Evolutionary conservation across 2,797 vertebrate species (phyloP), one percentile per base, ranked within the genome.

Genomic region (Acanthis flammea): DNA sequence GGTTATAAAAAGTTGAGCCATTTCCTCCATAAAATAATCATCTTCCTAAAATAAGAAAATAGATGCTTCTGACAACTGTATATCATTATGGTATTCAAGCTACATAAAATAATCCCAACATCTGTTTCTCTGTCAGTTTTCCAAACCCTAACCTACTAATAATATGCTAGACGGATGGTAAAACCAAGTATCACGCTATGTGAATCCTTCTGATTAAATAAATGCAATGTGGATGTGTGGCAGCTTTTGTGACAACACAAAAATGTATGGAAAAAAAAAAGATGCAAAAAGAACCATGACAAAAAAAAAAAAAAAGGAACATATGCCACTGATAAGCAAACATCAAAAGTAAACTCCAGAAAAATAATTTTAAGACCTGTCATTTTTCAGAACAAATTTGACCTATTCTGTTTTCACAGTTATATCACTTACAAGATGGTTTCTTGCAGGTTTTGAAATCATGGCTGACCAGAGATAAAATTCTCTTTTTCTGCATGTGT

Each of bases 81-180:
- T 84, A 87, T 95, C 87, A 78, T 96, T 94, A 80, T 81, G 65
- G 82, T 95, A 90, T 94, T 94, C 94, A 91, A 95, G 83, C 84
- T 91, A 93, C 67, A 68, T 76, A 83, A 82, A 94, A 91, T 97
- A 96, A 96, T 96, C 37, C 48, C 82, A 96, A 97, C 96, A 97
- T 97, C 97, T 97, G 96, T 85, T 97, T 95, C 95, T 97, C 90
- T 97, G 95, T 97, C 96, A 97, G 37, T 92, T 98, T 97, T 92
- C 68, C 95, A 95, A 97, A 92, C 35, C 47, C 48, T 77, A 93
- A 87, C 85, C 95, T 95, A 96, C 83, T 97, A 97, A 97, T 97
- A 96, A 94, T 73, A 90, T 85, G 94, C 93, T 91, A 93, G 92
- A 88, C 3, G 85, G 79, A 86, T 94, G 78, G 58, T 22, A 78